phyloP scores from a whole-genome alignment of 2,888 invertebrate genomes.

The Zaprionus bogoriensis region DNA sequence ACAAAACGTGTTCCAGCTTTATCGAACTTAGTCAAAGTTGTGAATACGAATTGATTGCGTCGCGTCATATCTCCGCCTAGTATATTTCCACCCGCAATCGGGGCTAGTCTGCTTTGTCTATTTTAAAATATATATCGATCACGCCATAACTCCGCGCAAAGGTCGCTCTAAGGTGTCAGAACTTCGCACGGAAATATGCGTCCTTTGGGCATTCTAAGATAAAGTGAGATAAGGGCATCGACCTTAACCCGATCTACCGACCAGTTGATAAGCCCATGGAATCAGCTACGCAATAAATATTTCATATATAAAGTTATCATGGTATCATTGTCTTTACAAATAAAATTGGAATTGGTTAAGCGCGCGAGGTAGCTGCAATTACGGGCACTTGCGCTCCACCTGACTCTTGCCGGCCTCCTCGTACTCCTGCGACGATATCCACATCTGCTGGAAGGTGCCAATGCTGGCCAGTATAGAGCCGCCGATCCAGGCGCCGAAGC shows the following conservation, averaged over 20 bases:
- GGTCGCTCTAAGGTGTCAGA: no score
- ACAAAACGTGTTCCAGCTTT: no score
- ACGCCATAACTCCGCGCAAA: no score
- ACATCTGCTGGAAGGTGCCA: conserved; percentile 99
- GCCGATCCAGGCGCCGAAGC: conserved; percentile 99
- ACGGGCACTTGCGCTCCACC: conserved; percentile 97
- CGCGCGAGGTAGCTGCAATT: conserved; percentile 68
- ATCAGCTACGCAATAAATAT: conserved; percentile 29
- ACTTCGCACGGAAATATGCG: no score
- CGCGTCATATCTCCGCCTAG: no score
- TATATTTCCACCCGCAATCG: no score
- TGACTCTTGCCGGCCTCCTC: conserved; percentile 98
- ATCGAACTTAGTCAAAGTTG: no score
- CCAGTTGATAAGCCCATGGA: conserved; percentile 5
- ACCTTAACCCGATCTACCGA: background rate
- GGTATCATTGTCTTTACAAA: conserved; percentile 50
- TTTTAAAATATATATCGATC: no score
- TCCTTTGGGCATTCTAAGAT: no score
- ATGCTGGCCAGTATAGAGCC: conserved; percentile 99
- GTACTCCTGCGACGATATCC: conserved; percentile 99
- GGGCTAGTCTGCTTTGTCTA: no score
- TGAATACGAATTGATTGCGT: no score
- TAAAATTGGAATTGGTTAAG: conserved; percentile 32
- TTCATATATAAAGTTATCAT: conserved; percentile 36
- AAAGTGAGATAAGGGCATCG: no score